These are phyloP conservation scores for Acanthurus leucopareius DNA, from an alignment of 2,797 vertebrate species.

Conservation along the genomic window DNA sequence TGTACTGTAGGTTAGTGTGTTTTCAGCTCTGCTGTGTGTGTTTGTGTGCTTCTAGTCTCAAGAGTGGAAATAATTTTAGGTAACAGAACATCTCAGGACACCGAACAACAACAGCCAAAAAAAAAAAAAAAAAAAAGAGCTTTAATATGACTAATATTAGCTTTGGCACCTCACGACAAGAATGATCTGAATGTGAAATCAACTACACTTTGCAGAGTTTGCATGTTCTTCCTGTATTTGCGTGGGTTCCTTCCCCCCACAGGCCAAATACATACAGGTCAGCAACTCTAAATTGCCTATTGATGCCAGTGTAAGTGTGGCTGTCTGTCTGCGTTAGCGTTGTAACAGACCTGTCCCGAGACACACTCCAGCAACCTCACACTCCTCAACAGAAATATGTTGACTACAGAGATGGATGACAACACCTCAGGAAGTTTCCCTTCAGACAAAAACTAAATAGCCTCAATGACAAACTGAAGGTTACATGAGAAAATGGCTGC, in stretches of 20 bases:
- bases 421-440: neutral
- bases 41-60: slow-evolving; percentile 2
- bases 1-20: slow-evolving; percentile 23
- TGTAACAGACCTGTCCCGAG: slow-evolving; percentile 18
- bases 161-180: slow-evolving; percentile 12
- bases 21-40: slow-evolving; percentile 1
- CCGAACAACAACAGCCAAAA: slow-evolving; percentile 8
- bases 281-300: slow-evolving; percentile 40
- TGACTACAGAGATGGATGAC: neutral
- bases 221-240: slow-evolving; percentile 25
- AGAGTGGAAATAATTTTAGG: slow-evolving; percentile 29
- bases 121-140: slow-evolving; percentile 26
- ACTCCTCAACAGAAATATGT: neutral
- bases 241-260: slow-evolving; percentile 17
- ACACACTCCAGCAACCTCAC: neutral
- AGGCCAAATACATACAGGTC: slow-evolving; percentile 35
- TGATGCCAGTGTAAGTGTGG: slow-evolving; percentile 22
- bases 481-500: neutral
- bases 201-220: slow-evolving; percentile 10
- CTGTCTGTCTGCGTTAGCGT: slow-evolving; percentile 22
- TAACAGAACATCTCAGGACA: slow-evolving; percentile 24
- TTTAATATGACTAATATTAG: slow-evolving; percentile 8
- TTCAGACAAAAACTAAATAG: neutral
- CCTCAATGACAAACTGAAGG: neutral
- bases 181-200: slow-evolving; percentile 25